Base-by-base conservation (phyloP, 2,113 vertebrate species). In the Zeus faber region DNA sequence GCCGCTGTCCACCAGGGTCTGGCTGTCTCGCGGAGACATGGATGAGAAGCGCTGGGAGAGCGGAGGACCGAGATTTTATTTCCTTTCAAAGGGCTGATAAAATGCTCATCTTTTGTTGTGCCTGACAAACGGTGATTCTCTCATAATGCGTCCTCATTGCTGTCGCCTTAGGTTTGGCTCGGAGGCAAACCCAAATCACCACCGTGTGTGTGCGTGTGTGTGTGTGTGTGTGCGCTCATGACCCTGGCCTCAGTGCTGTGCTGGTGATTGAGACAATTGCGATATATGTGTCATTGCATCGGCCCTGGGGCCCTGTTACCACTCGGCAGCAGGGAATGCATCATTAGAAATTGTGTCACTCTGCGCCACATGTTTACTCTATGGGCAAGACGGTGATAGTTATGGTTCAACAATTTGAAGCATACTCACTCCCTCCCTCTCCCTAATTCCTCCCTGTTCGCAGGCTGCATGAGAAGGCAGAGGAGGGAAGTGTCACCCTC, bases 81-180 rank as follows among this genome's bases (percentile, higher is more conserved):
- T 14, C 11, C 10, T 10, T 22, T 22, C 22, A 11, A 22, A 45
- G 6, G 43, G 7, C 18, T 11, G n/a, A 35, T 1, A 35, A 4
- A 35, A 13, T 13, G 33, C 10, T n/a, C n/a, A 13, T 35, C 9
- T 8, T 2, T 14, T 13, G 3, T 66, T 46, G 49, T 58, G 29
- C 65, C 35, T 33, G 48, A 50, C 50, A 77, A 7, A 20, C 26
- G 47, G 55, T 71, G 76, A 80, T 67, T 75, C 68, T n/a, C 59
- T 54, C 24, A 71, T 73, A 58, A 61, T 27, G n/a, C 3, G 43
- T 76, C 72, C 44, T 66, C 80, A 62, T 70, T 76, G 62, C 70
- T 89, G 74, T 80, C 85, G 78, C 68, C 82, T 74, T 70, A 67
- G 55, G 58, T 67, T 49, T 49, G 56, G 68, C 59, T 5, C 9